Evolutionary conservation across 2,113 vertebrate genomes (phyloP), one percentile per base, ranked within the genome.

Genomic region (Trochalopteron elliotii): DNA sequence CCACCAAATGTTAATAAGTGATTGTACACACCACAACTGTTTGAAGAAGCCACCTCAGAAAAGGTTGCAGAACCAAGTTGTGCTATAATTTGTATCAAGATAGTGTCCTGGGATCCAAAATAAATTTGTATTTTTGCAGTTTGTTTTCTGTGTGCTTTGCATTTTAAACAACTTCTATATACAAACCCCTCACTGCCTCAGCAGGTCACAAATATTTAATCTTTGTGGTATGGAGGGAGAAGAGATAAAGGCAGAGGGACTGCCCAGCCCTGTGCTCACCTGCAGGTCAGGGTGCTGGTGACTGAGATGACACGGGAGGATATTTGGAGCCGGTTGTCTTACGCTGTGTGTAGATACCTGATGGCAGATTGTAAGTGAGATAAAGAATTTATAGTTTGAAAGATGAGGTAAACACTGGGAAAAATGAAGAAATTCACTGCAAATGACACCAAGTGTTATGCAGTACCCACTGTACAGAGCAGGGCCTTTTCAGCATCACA

Each of bases 381-480:
- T 30, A 57, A 85, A 27, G 27, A 75, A 74, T 27, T 77, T 59
- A 28, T 19, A 27, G 17, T 72, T 33, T 80, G 40, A 80, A 68
- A 50, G 56, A 35, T 22, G 16, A 90, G 10, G 12, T 13, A 28
- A 78, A 75, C 1, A 3, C 5, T 11, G 10, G 15, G 37, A 7
- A 61, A 85, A 75, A 79, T 33, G 27, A 63, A 82, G 35, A 64
- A 42, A 35, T 42, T 63, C 6, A 24, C 35, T 86, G 15, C 28
- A 67, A 56, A 28, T 45, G 30, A 50, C 39, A 59, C 7, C 13
- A 25, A 33, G 23, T 0, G 0, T 75, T 40, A 15, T 0, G 18
- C 37, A 59, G 63, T 40, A 50, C 27, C 16, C 15, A 6, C 12
- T 0, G 0, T 39, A 44, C 31, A 3, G 15, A 0, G 0, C n/a